phyloP scores from a whole-genome alignment of 2,113 vertebrate genomes.

The Vulpes ferrilata region DNA sequence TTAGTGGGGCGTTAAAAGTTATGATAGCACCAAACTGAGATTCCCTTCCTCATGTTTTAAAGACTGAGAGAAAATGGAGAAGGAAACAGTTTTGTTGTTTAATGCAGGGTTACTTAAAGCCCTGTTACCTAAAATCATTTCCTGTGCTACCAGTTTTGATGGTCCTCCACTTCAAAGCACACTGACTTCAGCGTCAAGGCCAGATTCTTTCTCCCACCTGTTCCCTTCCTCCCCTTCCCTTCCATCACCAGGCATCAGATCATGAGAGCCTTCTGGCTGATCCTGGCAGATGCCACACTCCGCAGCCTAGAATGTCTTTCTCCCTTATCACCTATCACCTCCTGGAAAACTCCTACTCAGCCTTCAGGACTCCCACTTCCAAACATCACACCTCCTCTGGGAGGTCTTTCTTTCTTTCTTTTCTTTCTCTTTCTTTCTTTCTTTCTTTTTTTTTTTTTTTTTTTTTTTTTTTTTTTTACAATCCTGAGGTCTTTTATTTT shows the following conservation, averaged over 20 bases:
- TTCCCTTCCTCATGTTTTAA: constrained; percentile 25
- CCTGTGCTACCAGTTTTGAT: not conserved
- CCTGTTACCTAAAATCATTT: not conserved
- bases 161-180: not conserved
- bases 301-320: not conserved
- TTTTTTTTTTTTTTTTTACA: rapidly evolving
- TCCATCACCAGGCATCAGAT: not conserved
- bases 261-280: not conserved
- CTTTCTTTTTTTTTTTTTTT: no score
- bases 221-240: not conserved
- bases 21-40: not conserved
- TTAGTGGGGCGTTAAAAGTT: not conserved
- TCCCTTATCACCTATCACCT: not conserved
- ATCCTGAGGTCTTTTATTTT: no score
- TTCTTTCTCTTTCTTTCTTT: no score
- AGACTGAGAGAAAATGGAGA: constrained; percentile 23
- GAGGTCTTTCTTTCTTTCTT: no score
- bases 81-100: not conserved
- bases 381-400: not conserved
- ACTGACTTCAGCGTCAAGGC: not conserved
- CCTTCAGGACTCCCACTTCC: not conserved
- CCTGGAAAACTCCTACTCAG: not conserved
- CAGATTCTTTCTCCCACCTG: not conserved
- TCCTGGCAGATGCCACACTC: not conserved
- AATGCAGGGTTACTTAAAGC: not conserved